These are phyloP conservation scores for Dallia pectoralis DNA, from an alignment of 2,797 vertebrate genomes.

Conservation along the genomic window DNA sequence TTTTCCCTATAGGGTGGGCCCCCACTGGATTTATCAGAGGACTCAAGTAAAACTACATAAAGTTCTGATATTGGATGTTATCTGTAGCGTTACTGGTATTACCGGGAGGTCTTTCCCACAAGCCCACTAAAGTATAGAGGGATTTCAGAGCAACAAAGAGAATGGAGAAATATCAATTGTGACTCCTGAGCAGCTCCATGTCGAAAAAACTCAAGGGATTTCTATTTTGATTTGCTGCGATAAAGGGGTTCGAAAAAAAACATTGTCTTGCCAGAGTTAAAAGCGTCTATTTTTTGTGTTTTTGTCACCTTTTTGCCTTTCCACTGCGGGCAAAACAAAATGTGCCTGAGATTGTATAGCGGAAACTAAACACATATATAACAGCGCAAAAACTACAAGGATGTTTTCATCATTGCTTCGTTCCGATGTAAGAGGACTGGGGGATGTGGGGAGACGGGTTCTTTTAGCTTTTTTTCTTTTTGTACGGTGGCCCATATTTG, in stretches of 20 bases:
- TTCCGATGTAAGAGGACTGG: constrained; percentile 56
- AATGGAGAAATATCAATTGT: constrained; percentile 59
- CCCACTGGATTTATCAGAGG: background rate
- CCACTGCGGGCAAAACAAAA: constrained; percentile 74
- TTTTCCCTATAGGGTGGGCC: background rate
- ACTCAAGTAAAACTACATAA: background rate
- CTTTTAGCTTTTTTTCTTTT: constrained; percentile 66
- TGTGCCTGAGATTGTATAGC: constrained; percentile 58
- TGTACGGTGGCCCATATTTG: constrained; percentile 39
- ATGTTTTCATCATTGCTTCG: constrained; percentile 63
- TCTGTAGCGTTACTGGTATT: background rate
- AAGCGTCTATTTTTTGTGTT: constrained; percentile 47
- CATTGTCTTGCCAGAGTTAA: constrained; percentile 40
- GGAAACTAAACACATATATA: constrained; percentile 66
- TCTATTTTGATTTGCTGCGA: constrained; percentile 64
- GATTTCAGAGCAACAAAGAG: background rate
- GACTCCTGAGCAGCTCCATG: constrained; percentile 37
- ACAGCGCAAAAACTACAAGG: constrained; percentile 59
- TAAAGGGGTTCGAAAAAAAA: constrained; percentile 65
- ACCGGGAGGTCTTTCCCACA: constrained; percentile 5
- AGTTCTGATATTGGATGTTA: background rate
- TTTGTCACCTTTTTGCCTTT: constrained; percentile 71
- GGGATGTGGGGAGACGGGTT: constrained; percentile 41
- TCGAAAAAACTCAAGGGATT: constrained; percentile 54
- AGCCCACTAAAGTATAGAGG: background rate